Conservation (phyloP, 2,113 vertebrate species). For the Odocoileus virginianus region DNA sequence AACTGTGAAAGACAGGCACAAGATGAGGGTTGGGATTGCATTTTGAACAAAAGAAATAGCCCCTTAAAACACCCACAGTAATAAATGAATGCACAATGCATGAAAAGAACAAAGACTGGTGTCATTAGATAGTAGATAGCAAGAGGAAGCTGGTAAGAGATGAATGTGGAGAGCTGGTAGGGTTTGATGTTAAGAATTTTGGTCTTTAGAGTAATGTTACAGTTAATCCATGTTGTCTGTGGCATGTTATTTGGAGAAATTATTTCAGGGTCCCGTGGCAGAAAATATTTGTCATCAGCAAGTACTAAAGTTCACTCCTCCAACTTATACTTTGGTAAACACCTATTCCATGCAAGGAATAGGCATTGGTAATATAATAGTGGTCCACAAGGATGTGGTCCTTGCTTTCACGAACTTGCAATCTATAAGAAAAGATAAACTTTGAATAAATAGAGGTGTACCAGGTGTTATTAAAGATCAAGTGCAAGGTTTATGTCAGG, state of each 20-base stretch:
- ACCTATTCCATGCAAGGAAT: neutral
- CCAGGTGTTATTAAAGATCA: neutral
- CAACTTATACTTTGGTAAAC: neutral
- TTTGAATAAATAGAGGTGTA: neutral
- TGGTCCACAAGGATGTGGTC: neutral
- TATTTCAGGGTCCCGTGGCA: neutral
- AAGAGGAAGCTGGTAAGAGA: neutral
- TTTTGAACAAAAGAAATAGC: neutral
- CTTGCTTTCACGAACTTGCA: neutral
- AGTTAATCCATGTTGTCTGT: neutral
- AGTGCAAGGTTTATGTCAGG: neutral
- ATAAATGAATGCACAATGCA: neutral
- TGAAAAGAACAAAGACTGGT: neutral
- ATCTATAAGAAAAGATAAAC: neutral
- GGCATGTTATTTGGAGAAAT: neutral
- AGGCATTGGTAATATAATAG: neutral
- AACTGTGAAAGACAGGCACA: neutral
- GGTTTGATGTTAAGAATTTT: neutral
- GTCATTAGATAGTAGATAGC: neutral
- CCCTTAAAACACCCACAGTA: neutral
- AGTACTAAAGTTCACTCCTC: neutral
- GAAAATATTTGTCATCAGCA: neutral
- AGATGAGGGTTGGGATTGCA: neutral
- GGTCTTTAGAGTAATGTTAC: neutral
- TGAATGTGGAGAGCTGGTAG: neutral